phyloP scores from a whole-genome alignment of 2,797 vertebrate genomes.

The Catharus ustulatus region DNA sequence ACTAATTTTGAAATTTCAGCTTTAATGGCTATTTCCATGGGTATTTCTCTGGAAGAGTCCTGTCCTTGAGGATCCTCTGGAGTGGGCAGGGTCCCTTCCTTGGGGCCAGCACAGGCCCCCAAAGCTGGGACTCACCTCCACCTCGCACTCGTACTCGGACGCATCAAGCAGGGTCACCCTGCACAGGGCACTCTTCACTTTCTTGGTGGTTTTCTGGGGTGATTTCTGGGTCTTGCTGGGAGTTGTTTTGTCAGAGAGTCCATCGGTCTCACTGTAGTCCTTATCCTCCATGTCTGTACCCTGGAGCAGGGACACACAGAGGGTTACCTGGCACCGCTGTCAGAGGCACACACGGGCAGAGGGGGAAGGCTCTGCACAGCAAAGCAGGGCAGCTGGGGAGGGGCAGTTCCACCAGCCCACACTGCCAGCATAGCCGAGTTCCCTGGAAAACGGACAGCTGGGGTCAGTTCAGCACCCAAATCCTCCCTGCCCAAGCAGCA shows the following conservation, averaged over 20 bases:
- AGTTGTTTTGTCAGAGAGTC: slow-evolving; percentile 90
- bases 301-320: slow-evolving; percentile 38
- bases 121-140: slow-evolving; percentile 84
- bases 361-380: background rate
- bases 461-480: background rate
- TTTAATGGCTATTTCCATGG: background rate
- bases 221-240: slow-evolving; percentile 93
- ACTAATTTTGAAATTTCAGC: background rate
- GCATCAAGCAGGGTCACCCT: slow-evolving; percentile 91
- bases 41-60: background rate
- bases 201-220: slow-evolving; percentile 91
- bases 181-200: slow-evolving; percentile 88
- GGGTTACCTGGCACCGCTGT: background rate
- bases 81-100: background rate
- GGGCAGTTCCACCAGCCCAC: background rate
- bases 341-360: fast-evolving
- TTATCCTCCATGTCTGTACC: slow-evolving; percentile 84
- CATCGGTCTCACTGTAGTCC: slow-evolving; percentile 81
- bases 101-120: background rate
- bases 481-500: background rate
- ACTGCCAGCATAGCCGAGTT: background rate
- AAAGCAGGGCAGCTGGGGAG: background rate
- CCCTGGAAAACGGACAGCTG: background rate
- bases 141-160: slow-evolving; percentile 88
- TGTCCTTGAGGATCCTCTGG: background rate